Evolutionary conservation across 2,888 invertebrate genomes (phyloP), one percentile per base, ranked within the genome.

Genomic region (Apotomis capreana): DNA sequence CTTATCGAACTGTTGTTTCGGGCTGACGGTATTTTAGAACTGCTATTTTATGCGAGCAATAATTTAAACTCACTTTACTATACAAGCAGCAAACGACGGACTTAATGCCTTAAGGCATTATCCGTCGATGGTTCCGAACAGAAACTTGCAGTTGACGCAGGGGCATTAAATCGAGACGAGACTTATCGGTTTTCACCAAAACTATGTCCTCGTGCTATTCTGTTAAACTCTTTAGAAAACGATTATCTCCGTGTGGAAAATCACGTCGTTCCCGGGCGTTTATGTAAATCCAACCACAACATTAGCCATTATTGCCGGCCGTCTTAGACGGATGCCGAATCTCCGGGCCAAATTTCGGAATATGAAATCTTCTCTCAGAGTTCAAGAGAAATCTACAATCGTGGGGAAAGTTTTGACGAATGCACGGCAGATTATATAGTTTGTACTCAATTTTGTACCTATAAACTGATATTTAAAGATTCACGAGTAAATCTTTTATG

Each of bases 231-330:
- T 55, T 64, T 55, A 55, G 55, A 64, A 64, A 46, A 49, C 67
- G 57, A 67, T 67, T 67, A 58, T 67, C 67, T 13, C 44, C 4
- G 46, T n/a, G 44, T 15, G 55, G 55, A 3, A 40, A 57, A 65
- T 57, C 55, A 36, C 46, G 64, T 55, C 64, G 55, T 65, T 57
- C 36, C 49, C 49, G 61, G 37, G 64, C 67, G 58, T 67, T 67
- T 58, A 67, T 67, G 67, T 67, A 67, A 67, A 67, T 67, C n/a
- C 55, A 58, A 67, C 49, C 61, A 61, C 67, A 67, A 67, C 67
- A 58, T 67, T 58, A 67, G 58, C 52, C 68, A 52, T 52, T 62
- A 62, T 68, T 68, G 62, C 57, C 58, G 46, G 54, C 13, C 36
- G 37, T 12, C 44, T 51, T n/a, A 54, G 46, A 8, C 46, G 49